Evolutionary conservation across 2,113 vertebrate species (phyloP).

Genomic region (Dromiciops gliroides): DNA sequence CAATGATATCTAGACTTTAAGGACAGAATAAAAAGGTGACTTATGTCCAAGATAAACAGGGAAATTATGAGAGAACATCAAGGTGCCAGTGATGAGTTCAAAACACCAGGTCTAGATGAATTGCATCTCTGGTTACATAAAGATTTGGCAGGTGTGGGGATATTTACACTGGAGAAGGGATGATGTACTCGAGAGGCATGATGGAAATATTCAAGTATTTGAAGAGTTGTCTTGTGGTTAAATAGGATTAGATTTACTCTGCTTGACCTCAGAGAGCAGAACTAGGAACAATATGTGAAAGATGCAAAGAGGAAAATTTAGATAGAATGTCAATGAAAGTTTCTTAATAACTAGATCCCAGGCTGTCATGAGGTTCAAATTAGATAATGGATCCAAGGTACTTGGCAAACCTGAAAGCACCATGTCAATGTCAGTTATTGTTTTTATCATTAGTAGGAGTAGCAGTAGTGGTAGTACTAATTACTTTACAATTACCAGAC

Average conservation of each 20-base stretch:
- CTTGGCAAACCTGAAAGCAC: neutral
- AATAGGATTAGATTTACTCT: neutral
- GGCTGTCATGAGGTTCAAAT: neutral
- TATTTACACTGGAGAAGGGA: neutral
- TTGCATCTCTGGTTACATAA: neutral
- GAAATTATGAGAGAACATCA: neutral
- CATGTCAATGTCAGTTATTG: neutral
- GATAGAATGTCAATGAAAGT: neutral
- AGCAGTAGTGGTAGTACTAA: no score
- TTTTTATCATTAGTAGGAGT: neutral
- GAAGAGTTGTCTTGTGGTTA: neutral
- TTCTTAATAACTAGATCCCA: neutral
- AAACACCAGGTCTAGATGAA: neutral
- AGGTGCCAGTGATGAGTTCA: neutral
- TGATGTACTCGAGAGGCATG: neutral
- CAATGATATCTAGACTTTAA: neutral
- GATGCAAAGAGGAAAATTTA: neutral
- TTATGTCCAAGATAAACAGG: neutral
- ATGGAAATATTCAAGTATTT: neutral
- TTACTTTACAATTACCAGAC: neutral
- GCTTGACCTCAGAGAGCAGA: neutral
- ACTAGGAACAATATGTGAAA: neutral
- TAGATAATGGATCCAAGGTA: neutral
- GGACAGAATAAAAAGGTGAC: neutral
- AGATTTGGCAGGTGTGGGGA: neutral